Evolutionary conservation across 2,113 vertebrate genomes (phyloP), one percentile per base, ranked within the genome.

Genomic region (Bothrops jararaca): DNA sequence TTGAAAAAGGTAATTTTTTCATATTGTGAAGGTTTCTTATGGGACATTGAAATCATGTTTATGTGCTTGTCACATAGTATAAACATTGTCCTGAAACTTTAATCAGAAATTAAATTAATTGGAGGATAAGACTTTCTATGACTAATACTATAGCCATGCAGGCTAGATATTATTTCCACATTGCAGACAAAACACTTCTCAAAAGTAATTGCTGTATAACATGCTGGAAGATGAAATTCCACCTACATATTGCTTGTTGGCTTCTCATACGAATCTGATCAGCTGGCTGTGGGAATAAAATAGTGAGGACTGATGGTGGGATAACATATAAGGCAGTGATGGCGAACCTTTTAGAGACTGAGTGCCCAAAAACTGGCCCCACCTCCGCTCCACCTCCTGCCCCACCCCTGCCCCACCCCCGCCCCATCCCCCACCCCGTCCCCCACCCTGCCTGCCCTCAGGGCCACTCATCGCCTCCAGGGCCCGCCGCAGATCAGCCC

Each of bases 1-100:
- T 98, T 95, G 95, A 97, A 93, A 98, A 98, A 98, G 98, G 99
- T 99, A 94, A 96, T 58, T 92, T 0, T 91, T 54, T 8, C 3
- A 7, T 26, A 45, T 58, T 89, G 23, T 57, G 1, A 39, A 15
- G 11, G 0, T 85, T 90, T 26, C 12, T 4, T 52, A 42, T 80
- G 39, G 7, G 34, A 80, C 34, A 80, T 80, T 80, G 18, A 74
- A 74, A 74, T 34, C 34, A 39, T 80, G 34, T 80, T 80, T 80
- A 34, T 80, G 20, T 39, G 34, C 34, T 80, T 80, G 34, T 80
- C 15, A 39, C 69, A 39, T 3, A 39, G 34, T 80, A 80, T 39
- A 80, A 80, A 80, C 18, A 39, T 80, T 5, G 18, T 9, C 2
- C 69, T 80, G 69, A 80, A 22, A 39, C 34, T 80, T 80, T 20